These are phyloP conservation scores for Mycetomoellerius zeteki DNA, from an alignment of 1,140 invertebrate genomes.

Conservation along the genomic window DNA sequence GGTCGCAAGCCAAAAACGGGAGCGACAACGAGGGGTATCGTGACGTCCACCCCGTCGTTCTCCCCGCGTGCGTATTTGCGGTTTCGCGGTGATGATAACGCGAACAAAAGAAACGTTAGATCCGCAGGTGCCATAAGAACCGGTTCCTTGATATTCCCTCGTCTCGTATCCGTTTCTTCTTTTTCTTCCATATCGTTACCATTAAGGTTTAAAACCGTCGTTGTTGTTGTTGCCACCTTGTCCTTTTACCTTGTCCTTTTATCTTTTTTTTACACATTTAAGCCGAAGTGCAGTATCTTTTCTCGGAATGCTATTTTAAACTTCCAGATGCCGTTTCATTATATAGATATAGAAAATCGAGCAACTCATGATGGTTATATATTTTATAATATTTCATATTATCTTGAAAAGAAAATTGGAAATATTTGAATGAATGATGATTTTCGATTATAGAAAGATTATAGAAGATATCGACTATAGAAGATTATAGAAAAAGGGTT, in stretches of 20 bases:
- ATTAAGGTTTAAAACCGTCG: slow-evolving; percentile 39
- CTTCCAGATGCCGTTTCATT: neutral
- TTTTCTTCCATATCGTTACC: slow-evolving; percentile 28
- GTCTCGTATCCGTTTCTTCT: slow-evolving; percentile 21
- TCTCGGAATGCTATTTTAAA: neutral
- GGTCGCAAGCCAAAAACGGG: slow-evolving; percentile 77
- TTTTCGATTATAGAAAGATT: no score
- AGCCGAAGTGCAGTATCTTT: neutral
- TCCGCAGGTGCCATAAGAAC: slow-evolving; percentile 55
- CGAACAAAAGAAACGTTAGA: slow-evolving; percentile 53
- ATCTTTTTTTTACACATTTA: neutral
- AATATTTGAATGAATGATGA: neutral
- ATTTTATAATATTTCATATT: neutral
- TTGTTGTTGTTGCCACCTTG: slow-evolving; percentile 23
- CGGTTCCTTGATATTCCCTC: slow-evolving; percentile 54
- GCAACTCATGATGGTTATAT: neutral
- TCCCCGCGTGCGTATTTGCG: slow-evolving; percentile 70
- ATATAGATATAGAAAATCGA: neutral
- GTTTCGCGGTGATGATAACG: slow-evolving; percentile 69
- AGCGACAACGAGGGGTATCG: slow-evolving; percentile 70
- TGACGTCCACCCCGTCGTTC: neutral
- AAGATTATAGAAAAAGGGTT: neutral
- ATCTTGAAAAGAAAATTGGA: neutral
- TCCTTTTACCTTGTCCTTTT: slow-evolving; percentile 11
- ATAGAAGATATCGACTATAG: no score